Conservation (phyloP, 2,113 vertebrate species). For the Porphyrio hochstetteri region DNA sequence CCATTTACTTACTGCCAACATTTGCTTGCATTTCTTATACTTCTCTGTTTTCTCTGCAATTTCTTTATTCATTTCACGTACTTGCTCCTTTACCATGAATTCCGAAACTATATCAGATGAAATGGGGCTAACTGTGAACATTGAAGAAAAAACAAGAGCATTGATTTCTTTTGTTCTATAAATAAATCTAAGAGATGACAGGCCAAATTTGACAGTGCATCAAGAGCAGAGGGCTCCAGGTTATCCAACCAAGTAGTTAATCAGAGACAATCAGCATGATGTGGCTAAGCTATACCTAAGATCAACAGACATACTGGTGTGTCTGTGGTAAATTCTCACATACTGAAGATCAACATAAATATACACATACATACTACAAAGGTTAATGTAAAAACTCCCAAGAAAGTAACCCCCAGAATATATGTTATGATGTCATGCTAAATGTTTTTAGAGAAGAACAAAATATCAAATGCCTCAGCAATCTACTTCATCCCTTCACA, state of each 20-base stretch:
- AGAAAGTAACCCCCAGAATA: background rate
- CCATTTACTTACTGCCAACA: slow-evolving; percentile 85
- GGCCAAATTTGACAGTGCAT: background rate
- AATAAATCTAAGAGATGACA: background rate
- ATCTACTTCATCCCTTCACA: background rate
- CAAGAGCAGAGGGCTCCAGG: background rate
- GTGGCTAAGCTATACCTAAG: accelerated
- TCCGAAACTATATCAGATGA: slow-evolving; percentile 85
- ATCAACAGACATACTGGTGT: background rate
- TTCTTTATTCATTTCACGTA: slow-evolving; percentile 90
- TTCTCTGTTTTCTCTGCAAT: slow-evolving; percentile 89
- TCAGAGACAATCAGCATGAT: background rate
- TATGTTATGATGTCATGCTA: background rate
- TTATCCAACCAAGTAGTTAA: background rate
- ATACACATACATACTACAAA: background rate
- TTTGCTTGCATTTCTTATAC: slow-evolving; percentile 93
- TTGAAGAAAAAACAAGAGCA: slow-evolving; percentile 7
- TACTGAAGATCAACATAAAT: background rate
- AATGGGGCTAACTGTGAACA: slow-evolving; percentile 78
- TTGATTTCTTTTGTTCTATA: background rate
- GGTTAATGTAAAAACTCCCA: background rate
- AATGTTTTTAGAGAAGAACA: too few relatives aligned
- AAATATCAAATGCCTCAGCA: background rate
- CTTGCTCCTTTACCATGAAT: slow-evolving; percentile 86
- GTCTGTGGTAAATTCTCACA: background rate